phyloP scores from a whole-genome alignment of 2,888 invertebrate genomes.

The Ormyrus nitidulus region DNA sequence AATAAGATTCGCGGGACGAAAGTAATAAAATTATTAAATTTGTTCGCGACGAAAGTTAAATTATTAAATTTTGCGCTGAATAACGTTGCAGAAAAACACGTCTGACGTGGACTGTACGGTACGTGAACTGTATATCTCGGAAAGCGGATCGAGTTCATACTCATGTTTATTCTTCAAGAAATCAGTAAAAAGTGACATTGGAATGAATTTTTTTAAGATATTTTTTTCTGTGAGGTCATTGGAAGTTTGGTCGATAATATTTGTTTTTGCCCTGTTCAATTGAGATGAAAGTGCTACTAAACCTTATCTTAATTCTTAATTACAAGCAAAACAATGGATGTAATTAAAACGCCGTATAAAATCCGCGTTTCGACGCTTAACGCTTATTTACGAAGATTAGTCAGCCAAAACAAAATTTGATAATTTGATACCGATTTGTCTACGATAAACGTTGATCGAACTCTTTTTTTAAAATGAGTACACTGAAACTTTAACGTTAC shows the following conservation, averaged over 20 bases:
- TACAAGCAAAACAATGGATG: constrained; percentile 20
- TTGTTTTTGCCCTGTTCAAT: constrained; percentile 45
- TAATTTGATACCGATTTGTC: too few species aligned
- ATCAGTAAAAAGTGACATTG: constrained; percentile 50
- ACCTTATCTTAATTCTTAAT: constrained; percentile 33
- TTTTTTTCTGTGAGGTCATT: constrained; percentile 47
- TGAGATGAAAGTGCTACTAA: constrained; percentile 45
- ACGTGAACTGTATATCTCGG: constrained; percentile 19
- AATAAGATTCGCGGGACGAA: background rate
- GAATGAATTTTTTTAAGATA: constrained; percentile 42
- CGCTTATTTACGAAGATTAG: background rate
- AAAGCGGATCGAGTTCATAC: constrained; percentile 28
- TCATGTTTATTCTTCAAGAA: constrained; percentile 35
- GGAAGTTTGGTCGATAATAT: constrained; percentile 51
- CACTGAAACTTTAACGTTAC: background rate
- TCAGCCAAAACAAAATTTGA: too few species aligned
- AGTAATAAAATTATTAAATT: too few species aligned
- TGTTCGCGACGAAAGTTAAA: too few species aligned
- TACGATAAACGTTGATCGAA: too few species aligned
- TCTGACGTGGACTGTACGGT: constrained; percentile 24
- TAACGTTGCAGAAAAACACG: constrained; percentile 5
- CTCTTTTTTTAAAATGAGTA: too few species aligned
- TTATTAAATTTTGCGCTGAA: background rate
- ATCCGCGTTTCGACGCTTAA: background rate
- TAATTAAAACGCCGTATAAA: constrained; percentile 14